phyloP scores from a whole-genome alignment of 2,888 invertebrate species.

The Ectemnius lituratus region DNA sequence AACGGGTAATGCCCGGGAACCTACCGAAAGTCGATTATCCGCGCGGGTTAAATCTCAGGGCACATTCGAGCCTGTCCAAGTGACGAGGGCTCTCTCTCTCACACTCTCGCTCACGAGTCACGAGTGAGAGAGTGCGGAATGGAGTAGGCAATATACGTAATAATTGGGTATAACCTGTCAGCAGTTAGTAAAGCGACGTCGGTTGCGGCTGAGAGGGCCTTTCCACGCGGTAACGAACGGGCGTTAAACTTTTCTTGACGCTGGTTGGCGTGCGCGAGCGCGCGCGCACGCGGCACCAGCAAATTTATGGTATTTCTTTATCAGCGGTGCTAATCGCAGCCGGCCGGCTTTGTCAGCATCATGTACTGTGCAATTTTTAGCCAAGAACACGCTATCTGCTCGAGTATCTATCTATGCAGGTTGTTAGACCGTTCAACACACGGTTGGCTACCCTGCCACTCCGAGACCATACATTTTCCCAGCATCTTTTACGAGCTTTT shows the following conservation, averaged over 20 bases:
- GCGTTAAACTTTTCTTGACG: conserved; percentile 14
- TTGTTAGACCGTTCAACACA: no score
- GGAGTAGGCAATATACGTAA: conserved; percentile 24
- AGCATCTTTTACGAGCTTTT: no score
- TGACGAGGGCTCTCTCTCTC: neutral
- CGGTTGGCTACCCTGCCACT: no score
- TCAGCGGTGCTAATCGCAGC: neutral
- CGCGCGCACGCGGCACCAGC: neutral
- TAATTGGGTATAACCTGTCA: conserved; percentile 43
- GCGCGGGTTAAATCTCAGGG: neutral
- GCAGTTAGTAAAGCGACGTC: conserved; percentile 34
- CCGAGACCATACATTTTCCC: no score
- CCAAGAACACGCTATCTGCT: neutral
- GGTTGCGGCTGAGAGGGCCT: conserved; percentile 8
- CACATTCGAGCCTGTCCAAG: neutral
- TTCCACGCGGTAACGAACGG: neutral
- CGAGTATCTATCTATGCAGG: neutral
- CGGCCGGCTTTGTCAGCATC: conserved; percentile 9
- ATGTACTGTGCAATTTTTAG: neutral
- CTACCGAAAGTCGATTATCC: conserved; percentile 11
- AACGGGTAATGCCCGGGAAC: no score
- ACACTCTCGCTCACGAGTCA: neutral
- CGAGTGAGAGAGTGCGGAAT: neutral
- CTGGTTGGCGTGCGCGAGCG: no score
- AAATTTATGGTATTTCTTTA: conserved; percentile 30